Evolutionary conservation across 1,140 invertebrate species (phyloP), one percentile per base, ranked within the genome.

Genomic region (Steinernema khuongi): DNA sequence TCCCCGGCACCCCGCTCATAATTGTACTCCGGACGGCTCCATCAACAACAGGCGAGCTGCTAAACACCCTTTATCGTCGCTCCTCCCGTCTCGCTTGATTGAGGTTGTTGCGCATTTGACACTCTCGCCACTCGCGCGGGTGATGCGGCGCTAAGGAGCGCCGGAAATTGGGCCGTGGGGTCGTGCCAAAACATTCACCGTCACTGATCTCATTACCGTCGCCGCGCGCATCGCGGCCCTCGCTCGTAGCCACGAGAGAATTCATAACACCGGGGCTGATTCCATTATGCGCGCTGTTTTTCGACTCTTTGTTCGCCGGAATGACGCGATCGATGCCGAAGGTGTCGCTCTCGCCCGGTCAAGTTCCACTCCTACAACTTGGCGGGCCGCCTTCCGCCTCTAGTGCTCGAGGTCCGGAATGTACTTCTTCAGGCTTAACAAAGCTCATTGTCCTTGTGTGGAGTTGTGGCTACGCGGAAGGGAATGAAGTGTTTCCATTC

Each of bases 61-160:
- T 41, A 41, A 41, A 11, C 36, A 7, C 36, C 7, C 36, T 7
- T 41, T n/a, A 11, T 41, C 36, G n/a, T n/a, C n/a, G n/a, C 36
- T 41, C 36, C n/a, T 2, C 50, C 50, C 50, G 50, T n/a, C n/a
- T n/a, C 50, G 50, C 50, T 26, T 60, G 50, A 60, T 60, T 60
- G 50, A 60, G 50, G 50, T 60, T 60, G 50, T 60, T 60, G 50
- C 50, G 50, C 50, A 60, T 60, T 60, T 60, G 50, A 60, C 50
- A 60, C 50, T 26, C 36, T 41, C 36, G 36, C 36, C n/a, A 41
- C 36, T 41, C 36, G 36, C 7, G 36, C 36, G 36, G 36, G 36
- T 41, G 50, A 60, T 26, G 50, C 14, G 19, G 50, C 50, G 50
- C 22, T 60, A 17, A 60, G 22, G n/a, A n/a, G 19, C 7, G 50